phyloP scores from a whole-genome alignment of 2,797 vertebrate species.

The Acanthiza pusilla region DNA sequence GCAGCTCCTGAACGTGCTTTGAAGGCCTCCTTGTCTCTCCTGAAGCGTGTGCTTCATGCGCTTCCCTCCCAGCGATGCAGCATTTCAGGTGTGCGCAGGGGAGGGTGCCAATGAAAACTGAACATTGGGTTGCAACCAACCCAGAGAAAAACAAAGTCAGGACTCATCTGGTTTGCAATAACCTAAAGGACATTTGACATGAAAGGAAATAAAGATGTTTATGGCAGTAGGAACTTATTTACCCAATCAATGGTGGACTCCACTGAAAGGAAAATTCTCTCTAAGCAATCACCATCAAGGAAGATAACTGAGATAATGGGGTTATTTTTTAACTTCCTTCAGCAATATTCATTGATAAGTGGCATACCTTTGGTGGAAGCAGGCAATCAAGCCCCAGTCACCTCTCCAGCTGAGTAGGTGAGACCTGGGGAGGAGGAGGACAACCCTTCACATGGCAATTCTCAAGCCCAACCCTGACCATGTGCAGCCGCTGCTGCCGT shows the following conservation, averaged over 20 bases:
- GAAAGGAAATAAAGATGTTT: not conserved
- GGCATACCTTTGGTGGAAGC: not conserved
- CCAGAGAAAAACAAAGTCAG: not conserved
- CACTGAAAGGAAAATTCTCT: not conserved
- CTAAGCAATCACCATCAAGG: not conserved
- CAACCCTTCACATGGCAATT: rapidly evolving
- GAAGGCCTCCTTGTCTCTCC: not conserved
- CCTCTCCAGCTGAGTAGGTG: not conserved
- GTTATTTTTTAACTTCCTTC: not conserved
- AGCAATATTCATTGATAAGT: not conserved
- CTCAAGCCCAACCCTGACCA: not conserved
- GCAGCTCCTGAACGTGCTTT: not conserved
- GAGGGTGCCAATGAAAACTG: not conserved
- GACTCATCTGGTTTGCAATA: not conserved
- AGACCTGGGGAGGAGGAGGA: not conserved
- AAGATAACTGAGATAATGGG: not conserved
- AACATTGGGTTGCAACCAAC: not conserved
- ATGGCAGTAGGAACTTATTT: not conserved
- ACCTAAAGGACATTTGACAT: not conserved
- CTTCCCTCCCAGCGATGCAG: rapidly evolving
- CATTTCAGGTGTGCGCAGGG: rapidly evolving
- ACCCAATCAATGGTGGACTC: not conserved
- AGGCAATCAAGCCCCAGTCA: not conserved
- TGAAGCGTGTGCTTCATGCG: rapidly evolving
- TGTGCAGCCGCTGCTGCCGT: rapidly evolving